Evolutionary conservation across 30 jellyfish, hydroid and myxozoan species (phyloP).

Genomic region (Hydractinia echinata): DNA sequence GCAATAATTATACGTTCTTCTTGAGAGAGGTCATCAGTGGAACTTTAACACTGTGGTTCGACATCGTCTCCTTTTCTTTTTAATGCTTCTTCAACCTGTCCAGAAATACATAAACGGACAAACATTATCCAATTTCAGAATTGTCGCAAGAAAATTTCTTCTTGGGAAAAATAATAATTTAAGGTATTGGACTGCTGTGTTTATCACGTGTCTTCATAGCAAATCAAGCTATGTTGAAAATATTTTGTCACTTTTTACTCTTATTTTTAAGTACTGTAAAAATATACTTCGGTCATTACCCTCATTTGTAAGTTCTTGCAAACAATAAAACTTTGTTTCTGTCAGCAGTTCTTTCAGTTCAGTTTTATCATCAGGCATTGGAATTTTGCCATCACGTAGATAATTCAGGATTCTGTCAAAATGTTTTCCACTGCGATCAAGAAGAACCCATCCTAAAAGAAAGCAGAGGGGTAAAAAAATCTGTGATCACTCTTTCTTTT

Average conservation of each 20-base stretch:
- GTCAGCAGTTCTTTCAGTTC: conserved; percentile 84
- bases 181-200: no score
- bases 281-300: conserved; percentile 12
- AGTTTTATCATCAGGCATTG: conserved; percentile 86
- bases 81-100: conserved; percentile 45
- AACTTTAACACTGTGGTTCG: conserved; percentile 86
- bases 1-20: conserved; percentile 71
- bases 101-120: neutral
- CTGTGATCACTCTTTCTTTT: neutral
- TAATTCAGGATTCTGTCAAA: conserved; percentile 81
- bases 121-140: neutral
- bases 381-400: conserved; percentile 88
- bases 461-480: neutral
- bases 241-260: no score
- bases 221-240: no score
- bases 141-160: neutral
- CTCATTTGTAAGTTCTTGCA: conserved; percentile 66
- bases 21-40: conserved; percentile 84
- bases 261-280: no score
- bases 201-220: no score
- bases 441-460: conserved; percentile 80
- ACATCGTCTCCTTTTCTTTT: conserved; percentile 83
- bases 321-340: conserved; percentile 84
- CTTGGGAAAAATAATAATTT: neutral
- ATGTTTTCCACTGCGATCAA: conserved; percentile 94